These are phyloP conservation scores for Pemphigus obesinymphae DNA, from an alignment of 1,140 invertebrate species.

Conservation along the genomic window DNA sequence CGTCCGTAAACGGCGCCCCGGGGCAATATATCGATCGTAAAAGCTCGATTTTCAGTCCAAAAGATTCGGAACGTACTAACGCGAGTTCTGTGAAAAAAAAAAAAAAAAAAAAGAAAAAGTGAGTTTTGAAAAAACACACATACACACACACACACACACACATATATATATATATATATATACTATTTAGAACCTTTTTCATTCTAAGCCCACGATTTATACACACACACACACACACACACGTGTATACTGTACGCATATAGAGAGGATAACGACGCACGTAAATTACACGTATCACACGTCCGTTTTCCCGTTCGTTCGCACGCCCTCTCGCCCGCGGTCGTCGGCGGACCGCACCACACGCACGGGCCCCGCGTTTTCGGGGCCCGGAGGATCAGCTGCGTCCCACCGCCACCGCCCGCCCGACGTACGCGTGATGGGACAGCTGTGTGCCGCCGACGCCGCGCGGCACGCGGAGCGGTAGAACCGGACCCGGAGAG, in stretches of 20 bases:
- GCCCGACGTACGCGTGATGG: not conserved
- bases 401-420: not conserved
- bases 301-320: not conserved
- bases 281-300: slow-evolving; percentile 41
- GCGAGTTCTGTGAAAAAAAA: too few species aligned
- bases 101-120: too few species aligned
- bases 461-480: not conserved
- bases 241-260: too few species aligned
- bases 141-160: not conserved
- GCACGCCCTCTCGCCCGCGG: not conserved
- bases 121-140: too few species aligned
- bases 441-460: not conserved
- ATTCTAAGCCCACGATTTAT: too few species aligned
- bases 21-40: too few species aligned
- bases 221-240: not conserved
- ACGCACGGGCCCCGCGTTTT: not conserved
- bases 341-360: not conserved
- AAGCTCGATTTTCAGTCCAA: too few species aligned
- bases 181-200: too few species aligned
- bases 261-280: not conserved
- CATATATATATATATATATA: not conserved
- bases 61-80: too few species aligned
- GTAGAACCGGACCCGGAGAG: not conserved
- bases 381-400: slow-evolving; percentile 31
- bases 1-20: too few species aligned